Conservation (phyloP, 2,797 vertebrate genomes). For the Hyperoplus immaculatus region DNA sequence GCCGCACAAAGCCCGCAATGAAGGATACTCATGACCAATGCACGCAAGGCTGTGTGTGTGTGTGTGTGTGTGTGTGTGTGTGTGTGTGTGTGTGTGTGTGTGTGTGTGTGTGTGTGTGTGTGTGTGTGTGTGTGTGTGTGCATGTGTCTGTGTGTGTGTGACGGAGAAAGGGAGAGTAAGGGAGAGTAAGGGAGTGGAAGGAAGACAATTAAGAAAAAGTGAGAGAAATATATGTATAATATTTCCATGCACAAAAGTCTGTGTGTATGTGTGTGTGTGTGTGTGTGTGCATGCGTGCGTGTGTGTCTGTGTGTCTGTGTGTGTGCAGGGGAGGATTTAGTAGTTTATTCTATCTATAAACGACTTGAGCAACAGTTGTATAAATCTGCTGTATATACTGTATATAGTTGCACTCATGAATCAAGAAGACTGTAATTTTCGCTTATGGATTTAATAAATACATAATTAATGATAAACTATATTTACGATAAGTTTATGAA, state of each 20-base stretch:
- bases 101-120: constrained; percentile 11
- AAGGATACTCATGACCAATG: constrained; percentile 59
- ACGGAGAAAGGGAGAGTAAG: background rate
- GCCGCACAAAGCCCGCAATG: constrained; percentile 40
- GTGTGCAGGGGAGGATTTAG: too few species aligned
- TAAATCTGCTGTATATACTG: too few species aligned
- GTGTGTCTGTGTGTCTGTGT: too few species aligned
- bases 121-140: constrained; percentile 2
- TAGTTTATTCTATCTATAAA: too few species aligned
- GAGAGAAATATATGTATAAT: background rate
- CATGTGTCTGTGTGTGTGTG: constrained; percentile 12
- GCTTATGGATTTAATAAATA: too few species aligned
- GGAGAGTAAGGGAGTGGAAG: background rate
- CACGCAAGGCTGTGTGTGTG: constrained; percentile 39
- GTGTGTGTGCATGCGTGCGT: background rate
- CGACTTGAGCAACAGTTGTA: too few species aligned
- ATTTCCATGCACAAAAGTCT: constrained; percentile 4
- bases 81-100: background rate
- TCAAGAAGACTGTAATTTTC: too few species aligned
- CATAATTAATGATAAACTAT: too few species aligned
- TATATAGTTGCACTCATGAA: too few species aligned
- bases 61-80: constrained; percentile 6
- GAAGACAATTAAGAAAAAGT: background rate
- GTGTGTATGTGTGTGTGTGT: constrained; percentile 5
- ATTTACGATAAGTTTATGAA: too few species aligned